Evolutionary conservation across 2,888 invertebrate species (phyloP).

Genomic region (Heliconius hortense): DNA sequence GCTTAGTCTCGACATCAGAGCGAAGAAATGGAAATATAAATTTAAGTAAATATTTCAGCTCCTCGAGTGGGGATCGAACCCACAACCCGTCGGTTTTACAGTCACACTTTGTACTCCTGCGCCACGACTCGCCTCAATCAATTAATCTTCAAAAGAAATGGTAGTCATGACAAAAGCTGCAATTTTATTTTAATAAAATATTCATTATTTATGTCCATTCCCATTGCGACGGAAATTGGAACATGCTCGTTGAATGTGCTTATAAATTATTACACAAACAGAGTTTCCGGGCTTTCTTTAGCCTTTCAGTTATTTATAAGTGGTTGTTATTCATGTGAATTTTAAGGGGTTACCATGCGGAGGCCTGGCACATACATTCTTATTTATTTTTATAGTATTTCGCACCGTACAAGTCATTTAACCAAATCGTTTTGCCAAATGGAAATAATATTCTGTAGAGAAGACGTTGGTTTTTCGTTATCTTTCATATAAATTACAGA

Average conservation of each 20-base stretch:
- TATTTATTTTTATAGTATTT: neutral
- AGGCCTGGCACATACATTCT: neutral
- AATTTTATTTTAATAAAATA: neutral
- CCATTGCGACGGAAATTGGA: neutral
- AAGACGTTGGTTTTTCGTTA: neutral
- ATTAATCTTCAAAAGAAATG: neutral
- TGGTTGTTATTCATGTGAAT: neutral
- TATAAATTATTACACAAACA: no score
- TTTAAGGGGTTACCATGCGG: neutral
- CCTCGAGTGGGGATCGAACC: no score
- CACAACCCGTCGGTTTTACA: no score
- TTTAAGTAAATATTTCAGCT: neutral
- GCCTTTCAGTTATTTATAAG: no score
- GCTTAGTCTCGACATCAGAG: no score
- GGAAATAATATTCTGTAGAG: constrained; percentile 1
- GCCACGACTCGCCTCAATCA: neutral
- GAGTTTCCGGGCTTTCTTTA: no score
- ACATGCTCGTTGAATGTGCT: no score
- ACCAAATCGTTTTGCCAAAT: neutral
- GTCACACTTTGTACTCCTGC: no score
- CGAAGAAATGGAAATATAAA: no score
- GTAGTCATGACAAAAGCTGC: neutral
- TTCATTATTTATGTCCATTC: neutral
- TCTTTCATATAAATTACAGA: neutral
- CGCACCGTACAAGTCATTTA: neutral